These are phyloP conservation scores for Periphyllus acericola DNA, from an alignment of 2,888 invertebrate species.

Conservation along the genomic window DNA sequence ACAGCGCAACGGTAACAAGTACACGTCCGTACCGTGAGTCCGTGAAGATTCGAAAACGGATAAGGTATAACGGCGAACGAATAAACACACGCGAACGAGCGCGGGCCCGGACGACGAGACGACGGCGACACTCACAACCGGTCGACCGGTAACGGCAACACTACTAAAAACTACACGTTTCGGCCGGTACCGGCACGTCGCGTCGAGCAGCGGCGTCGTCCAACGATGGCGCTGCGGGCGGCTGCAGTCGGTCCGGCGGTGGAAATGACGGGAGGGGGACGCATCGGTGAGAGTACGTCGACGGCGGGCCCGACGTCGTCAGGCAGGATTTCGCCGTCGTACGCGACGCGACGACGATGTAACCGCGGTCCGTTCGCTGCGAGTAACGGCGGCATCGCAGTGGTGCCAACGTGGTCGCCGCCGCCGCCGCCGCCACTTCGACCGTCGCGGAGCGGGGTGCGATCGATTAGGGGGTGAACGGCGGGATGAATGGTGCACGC, in stretches of 20 bases:
- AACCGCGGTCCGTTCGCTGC: neutral
- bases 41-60: neutral
- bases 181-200: conserved; percentile 7
- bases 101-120: neutral
- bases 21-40: too few relatives aligned
- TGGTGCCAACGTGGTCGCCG: conserved; percentile 52
- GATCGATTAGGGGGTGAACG: conserved; percentile 44
- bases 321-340: conserved; percentile 1
- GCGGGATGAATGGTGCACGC: neutral
- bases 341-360: neutral
- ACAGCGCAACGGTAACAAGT: too few relatives aligned
- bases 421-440: neutral
- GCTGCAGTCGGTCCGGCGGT: neutral
- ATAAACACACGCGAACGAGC: conserved; percentile 19
- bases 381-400: conserved; percentile 17
- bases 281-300: neutral
- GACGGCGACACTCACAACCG: neutral
- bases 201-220: neutral
- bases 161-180: conserved; percentile 47
- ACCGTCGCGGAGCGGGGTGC: neutral
- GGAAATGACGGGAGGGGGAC: neutral
- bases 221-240: conserved; percentile 32
- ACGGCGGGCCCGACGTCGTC: neutral
- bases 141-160: conserved; percentile 46
- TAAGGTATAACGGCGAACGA: neutral